A percentile compares a stretch with the other conserved stretches of the same genome.
Evolutionary conservation across 2,888 invertebrate genomes (phyloP).

Genomic region (Coleophora flavipennella): DNA sequence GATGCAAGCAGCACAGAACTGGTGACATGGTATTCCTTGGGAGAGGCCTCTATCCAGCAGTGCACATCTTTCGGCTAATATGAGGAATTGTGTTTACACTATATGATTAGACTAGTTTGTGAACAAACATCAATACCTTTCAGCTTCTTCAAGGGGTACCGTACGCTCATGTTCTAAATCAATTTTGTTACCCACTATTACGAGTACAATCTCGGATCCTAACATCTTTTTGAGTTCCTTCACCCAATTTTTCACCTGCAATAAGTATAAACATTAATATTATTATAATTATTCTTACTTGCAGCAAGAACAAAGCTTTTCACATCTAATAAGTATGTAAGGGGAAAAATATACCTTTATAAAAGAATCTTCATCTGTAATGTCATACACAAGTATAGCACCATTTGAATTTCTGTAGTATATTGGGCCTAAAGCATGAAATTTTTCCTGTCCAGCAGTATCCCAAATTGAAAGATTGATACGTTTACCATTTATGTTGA

Average conservation of each 20-base stretch:
- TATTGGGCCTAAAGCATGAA: conserved; percentile 97
- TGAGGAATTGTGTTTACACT: too few relatives aligned
- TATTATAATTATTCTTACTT: too few relatives aligned
- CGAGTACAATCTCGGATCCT: conserved; percentile 91
- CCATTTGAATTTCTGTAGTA: conserved; percentile 98
- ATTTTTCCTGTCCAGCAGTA: conserved; percentile 97
- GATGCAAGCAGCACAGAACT: too few relatives aligned
- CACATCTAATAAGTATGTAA: neutral
- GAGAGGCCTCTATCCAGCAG: too few relatives aligned
- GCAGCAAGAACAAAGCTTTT: too few relatives aligned
- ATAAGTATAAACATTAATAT: conserved; percentile 10
- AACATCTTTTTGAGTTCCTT: conserved; percentile 97
- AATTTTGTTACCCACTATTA: conserved; percentile 97
- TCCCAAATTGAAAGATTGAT: conserved; percentile 97
- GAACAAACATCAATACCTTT: conserved; percentile 72
- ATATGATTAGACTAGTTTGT: too few relatives aligned
- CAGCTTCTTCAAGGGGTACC: conserved; percentile 88
- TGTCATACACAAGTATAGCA: conserved; percentile 97
- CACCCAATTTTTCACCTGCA: conserved; percentile 97
- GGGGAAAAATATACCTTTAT: conserved; percentile 81
- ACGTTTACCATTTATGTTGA: conserved; percentile 90
- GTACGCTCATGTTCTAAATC: conserved; percentile 94
- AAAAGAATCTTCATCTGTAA: conserved; percentile 97
- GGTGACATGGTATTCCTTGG: too few relatives aligned
- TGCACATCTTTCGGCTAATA: too few relatives aligned